A percentile compares a stretch with the other conserved stretches of the same genome.
These are phyloP conservation scores for Mormyrops boulengeri DNA, from an alignment of 2,797 vertebrate genomes.

Conservation along the genomic window DNA sequence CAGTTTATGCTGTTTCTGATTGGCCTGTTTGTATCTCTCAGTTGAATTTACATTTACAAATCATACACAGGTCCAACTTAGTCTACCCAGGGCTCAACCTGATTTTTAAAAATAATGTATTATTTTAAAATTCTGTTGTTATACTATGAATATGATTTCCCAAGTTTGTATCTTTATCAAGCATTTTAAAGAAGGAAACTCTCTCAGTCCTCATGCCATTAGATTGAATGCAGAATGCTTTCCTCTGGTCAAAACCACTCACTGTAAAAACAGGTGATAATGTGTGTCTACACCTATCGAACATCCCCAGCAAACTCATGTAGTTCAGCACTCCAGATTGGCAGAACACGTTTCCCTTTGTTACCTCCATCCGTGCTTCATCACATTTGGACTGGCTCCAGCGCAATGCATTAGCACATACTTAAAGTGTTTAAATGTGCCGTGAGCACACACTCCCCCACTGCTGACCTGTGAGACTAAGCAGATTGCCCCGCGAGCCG, in stretches of 20 bases:
- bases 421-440: slow-evolving; percentile 40
- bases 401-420: slow-evolving; percentile 34
- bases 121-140: background rate
- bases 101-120: background rate
- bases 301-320: background rate
- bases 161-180: background rate
- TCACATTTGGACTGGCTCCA: slow-evolving; percentile 34
- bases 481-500: slow-evolving; percentile 30
- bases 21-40: background rate
- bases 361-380: slow-evolving; percentile 28
- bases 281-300: background rate
- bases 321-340: slow-evolving; percentile 31
- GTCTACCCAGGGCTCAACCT: background rate
- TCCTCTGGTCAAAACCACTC: background rate
- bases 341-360: slow-evolving; percentile 35
- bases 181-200: background rate
- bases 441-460: slow-evolving; percentile 24
- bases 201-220: background rate
- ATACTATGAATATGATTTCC: background rate
- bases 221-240: background rate
- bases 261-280: slow-evolving; percentile 19
- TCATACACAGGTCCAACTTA: background rate
- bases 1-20: background rate
- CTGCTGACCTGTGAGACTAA: slow-evolving; percentile 38
- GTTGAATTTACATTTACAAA: background rate